Evolutionary conservation across 64 coral and sea anemone genomes (phyloP).

Genomic region (Acropora tenuis): DNA sequence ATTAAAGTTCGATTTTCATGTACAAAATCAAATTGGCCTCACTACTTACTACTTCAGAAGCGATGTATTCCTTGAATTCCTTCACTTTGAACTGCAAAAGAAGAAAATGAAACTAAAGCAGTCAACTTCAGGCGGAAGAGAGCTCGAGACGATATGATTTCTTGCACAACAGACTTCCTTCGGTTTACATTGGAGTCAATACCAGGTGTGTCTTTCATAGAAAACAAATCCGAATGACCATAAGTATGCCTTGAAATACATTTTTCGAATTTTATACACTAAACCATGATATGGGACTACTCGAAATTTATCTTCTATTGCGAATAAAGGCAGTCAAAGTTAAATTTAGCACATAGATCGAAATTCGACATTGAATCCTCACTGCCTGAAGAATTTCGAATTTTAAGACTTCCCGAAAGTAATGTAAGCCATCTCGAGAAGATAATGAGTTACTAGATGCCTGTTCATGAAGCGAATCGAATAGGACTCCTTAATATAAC

Average conservation of each 20-base stretch:
- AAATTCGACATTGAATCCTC: not conserved
- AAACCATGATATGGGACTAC: too few relatives aligned
- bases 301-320: too few relatives aligned
- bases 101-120: not conserved
- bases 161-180: too few relatives aligned
- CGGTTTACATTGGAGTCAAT: too few relatives aligned
- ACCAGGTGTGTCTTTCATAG: too few relatives aligned
- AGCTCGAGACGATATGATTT: too few relatives aligned
- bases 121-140: not conserved
- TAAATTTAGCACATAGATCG: too few relatives aligned
- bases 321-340: too few relatives aligned
- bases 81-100: slow-evolving; percentile 76
- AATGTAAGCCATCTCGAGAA: not conserved
- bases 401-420: not conserved
- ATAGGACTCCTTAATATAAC: not conserved
- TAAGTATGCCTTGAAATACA: too few relatives aligned
- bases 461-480: not conserved
- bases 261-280: too few relatives aligned
- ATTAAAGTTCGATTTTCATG: too few relatives aligned
- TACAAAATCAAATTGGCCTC: not conserved
- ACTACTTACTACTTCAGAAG: slow-evolving; percentile 79
- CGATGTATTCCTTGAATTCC: slow-evolving; percentile 90
- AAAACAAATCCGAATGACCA: too few relatives aligned
- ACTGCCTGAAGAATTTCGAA: not conserved
- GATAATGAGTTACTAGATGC: not conserved